Conservation (phyloP, 2,888 invertebrate genomes). For the Leucoptera coffeella region DNA sequence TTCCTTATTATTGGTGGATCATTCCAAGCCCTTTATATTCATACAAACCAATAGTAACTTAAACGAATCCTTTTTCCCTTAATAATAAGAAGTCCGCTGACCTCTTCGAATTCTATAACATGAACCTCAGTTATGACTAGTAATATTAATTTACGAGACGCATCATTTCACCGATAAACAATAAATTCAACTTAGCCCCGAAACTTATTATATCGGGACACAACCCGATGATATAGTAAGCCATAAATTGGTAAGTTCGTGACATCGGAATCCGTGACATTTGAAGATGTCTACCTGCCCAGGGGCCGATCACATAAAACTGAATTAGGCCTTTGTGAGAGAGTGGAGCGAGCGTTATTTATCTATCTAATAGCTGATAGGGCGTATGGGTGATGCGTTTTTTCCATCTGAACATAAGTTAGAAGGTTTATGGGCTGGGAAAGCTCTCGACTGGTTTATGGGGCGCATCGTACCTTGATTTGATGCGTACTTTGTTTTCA, state of each 20-base stretch:
- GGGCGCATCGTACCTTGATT: no score
- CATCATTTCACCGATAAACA: slow-evolving; percentile 19
- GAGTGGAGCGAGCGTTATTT: slow-evolving; percentile 16
- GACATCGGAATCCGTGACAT: slow-evolving; percentile 31
- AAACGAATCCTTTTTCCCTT: no score
- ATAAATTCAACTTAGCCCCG: slow-evolving; percentile 25
- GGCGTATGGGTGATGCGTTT: slow-evolving; percentile 15
- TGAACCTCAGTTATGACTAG: no score
- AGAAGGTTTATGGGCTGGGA: slow-evolving; percentile 8
- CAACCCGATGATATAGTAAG: slow-evolving; percentile 30
- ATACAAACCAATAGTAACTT: no score
- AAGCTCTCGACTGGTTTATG: no score
- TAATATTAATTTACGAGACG: no score
- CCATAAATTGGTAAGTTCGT: slow-evolving; percentile 24
- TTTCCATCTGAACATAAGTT: slow-evolving; percentile 10
- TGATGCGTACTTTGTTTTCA: no score
- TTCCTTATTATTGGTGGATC: no score
- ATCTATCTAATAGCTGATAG: slow-evolving; percentile 16
- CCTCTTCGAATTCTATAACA: no score
- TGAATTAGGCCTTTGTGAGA: slow-evolving; percentile 23
- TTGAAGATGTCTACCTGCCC: slow-evolving; percentile 21
- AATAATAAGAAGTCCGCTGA: no score
- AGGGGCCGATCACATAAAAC: slow-evolving; percentile 17
- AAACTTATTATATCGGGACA: slow-evolving; percentile 23
- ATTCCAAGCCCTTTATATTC: no score